Evolutionary conservation across 2,888 invertebrate genomes (phyloP).

Genomic region (Pheosia tremula): DNA sequence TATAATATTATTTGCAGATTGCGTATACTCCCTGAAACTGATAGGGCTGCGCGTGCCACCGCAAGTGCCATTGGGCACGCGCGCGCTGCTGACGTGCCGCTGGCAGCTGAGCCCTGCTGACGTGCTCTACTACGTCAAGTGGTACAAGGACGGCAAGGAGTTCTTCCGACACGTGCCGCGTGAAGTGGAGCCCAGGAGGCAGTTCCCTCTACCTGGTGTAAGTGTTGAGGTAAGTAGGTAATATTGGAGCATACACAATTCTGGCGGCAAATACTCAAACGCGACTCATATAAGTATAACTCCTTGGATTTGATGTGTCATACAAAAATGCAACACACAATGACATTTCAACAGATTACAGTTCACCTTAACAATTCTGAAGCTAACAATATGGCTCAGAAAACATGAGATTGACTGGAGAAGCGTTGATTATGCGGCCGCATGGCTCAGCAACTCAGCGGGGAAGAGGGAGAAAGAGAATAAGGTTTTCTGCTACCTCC

Average conservation of each 20-base stretch:
- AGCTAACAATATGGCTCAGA: too few relatives aligned
- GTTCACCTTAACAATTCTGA: too few relatives aligned
- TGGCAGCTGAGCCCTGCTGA: constrained; percentile 92
- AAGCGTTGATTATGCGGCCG: too few relatives aligned
- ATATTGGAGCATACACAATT: constrained; percentile 11
- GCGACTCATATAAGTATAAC: constrained; percentile 35
- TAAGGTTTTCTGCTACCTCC: too few relatives aligned
- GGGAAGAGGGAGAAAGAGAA: too few relatives aligned
- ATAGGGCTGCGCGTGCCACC: constrained; percentile 92
- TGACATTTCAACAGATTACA: too few relatives aligned
- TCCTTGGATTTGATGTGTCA: too few relatives aligned
- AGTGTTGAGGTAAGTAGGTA: constrained; percentile 89
- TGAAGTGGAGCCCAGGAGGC: constrained; percentile 91
- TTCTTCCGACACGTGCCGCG: constrained; percentile 94
- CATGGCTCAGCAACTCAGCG: too few relatives aligned
- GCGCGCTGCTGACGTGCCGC: constrained; percentile 91
- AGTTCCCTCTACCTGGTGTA: constrained; percentile 91
- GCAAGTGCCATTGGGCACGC: constrained; percentile 91
- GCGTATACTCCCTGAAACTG: not conserved
- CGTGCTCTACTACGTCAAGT: constrained; percentile 94
- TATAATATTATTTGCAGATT: constrained; percentile 8
- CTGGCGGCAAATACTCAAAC: too few relatives aligned
- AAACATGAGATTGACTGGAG: too few relatives aligned
- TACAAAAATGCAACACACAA: too few relatives aligned
- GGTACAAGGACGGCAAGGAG: constrained; percentile 96